Percentiles rank a stretch among this genome's conserved stretches.
Conservation (phyloP, 2,113 vertebrate genomes). For the Eulemur macaco region DNA sequence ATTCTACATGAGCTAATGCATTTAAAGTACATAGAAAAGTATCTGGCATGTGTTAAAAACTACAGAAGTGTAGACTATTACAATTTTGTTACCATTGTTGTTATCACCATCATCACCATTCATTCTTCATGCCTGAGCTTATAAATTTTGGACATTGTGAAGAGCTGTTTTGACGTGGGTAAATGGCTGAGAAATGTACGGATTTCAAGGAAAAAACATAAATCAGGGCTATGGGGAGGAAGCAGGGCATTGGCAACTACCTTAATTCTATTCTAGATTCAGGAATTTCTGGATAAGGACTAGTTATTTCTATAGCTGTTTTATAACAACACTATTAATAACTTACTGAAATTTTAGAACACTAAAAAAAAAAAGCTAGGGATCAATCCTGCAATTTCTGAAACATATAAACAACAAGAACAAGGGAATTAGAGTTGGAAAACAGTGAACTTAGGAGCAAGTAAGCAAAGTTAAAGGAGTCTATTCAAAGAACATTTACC, state of each 20-base stretch:
- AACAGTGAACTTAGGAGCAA: neutral
- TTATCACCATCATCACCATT: neutral
- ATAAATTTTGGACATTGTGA: neutral
- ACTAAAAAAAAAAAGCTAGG: neutral
- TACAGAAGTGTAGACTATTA: neutral
- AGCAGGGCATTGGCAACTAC: neutral
- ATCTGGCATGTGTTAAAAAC: neutral
- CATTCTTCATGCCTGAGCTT: neutral
- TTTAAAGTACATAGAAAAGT: neutral
- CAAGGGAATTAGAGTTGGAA: neutral
- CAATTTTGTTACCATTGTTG: neutral
- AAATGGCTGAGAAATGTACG: neutral
- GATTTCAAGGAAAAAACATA: neutral
- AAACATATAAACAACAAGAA: neutral
- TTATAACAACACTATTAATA: neutral
- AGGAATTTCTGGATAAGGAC: neutral
- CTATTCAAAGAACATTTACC: neutral
- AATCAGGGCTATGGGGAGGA: neutral
- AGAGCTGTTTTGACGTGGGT: neutral
- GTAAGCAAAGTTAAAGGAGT: neutral
- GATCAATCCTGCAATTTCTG: neutral
- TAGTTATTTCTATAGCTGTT: neutral
- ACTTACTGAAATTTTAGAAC: conserved; percentile 43
- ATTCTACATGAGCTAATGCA: neutral
- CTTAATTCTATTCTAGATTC: neutral